These are phyloP conservation scores for Alloplasta piceator DNA, from an alignment of 2,888 invertebrate species.

Conservation along the genomic window DNA sequence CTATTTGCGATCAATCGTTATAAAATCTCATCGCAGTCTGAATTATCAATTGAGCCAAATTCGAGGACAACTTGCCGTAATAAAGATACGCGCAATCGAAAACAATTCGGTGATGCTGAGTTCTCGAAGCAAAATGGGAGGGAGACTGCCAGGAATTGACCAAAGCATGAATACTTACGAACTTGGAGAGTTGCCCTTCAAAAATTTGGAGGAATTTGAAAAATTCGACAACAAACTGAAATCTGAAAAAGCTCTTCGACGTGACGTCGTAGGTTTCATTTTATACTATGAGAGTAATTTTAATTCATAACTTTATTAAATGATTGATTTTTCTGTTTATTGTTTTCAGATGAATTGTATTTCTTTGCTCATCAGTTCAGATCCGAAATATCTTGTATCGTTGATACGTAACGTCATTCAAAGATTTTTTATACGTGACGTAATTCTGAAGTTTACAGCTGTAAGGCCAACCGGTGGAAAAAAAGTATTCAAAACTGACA, in stretches of 20 bases:
- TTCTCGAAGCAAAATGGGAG: not conserved
- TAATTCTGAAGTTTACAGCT: conserved; percentile 10
- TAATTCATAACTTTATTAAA: conserved; percentile 12
- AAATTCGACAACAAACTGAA: conserved; percentile 26
- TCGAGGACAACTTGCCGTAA: conserved; percentile 10
- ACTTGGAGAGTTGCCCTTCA: conserved; percentile 34
- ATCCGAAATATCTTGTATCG: not conserved
- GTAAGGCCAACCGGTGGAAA: conserved; percentile 5
- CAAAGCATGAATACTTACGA: not conserved
- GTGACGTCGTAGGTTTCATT: conserved; percentile 34
- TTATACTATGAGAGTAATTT: not conserved
- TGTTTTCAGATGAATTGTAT: conserved; percentile 13
- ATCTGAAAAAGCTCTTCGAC: conserved; percentile 21
- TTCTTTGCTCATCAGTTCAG: not conserved
- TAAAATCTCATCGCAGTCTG: not conserved
- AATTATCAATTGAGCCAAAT: conserved; percentile 13
- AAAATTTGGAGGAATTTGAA: conserved; percentile 30
- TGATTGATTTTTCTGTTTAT: conserved; percentile 10
- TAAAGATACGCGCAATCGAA: conserved; percentile 20
- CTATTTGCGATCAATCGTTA: conserved; percentile 1
- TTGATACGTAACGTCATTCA: conserved; percentile 11
- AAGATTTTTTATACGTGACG: conserved; percentile 10
- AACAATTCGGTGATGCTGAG: conserved; percentile 14
- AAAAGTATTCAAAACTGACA: conserved; percentile 13
- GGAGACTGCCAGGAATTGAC: not conserved